A percentile compares a stretch with the other conserved stretches of the same genome.
phyloP scores from a whole-genome alignment of 2,888 invertebrate genomes.

The Aspidiotus destructor region DNA sequence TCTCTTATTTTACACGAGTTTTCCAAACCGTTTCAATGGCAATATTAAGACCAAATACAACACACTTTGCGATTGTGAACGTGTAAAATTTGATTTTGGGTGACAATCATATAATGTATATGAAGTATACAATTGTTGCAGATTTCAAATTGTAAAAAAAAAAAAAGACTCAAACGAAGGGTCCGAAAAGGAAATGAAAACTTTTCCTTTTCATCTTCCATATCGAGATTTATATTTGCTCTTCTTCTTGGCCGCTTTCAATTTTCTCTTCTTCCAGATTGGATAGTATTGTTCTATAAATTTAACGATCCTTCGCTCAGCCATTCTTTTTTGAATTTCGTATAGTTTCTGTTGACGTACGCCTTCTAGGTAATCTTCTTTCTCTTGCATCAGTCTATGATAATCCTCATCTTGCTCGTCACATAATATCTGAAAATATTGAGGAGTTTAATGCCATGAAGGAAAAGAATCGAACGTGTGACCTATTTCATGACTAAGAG shows the following conservation, averaged over 20 bases:
- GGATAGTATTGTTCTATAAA: slow-evolving; percentile 27
- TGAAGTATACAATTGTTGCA: no score
- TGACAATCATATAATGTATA: no score
- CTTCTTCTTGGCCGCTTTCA: slow-evolving; percentile 19
- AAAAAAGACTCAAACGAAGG: no score
- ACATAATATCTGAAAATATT: slow-evolving; percentile 14
- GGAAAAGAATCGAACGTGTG: not conserved
- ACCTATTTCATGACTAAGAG: no score
- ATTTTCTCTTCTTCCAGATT: slow-evolving; percentile 22
- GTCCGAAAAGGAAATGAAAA: no score
- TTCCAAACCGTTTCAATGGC: no score
- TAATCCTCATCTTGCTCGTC: slow-evolving; percentile 16
- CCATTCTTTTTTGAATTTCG: slow-evolving; percentile 19
- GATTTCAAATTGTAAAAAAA: no score
- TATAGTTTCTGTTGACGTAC: slow-evolving; percentile 16
- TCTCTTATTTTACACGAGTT: no score
- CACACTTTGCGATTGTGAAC: no score
- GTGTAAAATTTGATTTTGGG: no score
- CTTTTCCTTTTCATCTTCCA: not conserved
- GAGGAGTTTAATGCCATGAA: not conserved
- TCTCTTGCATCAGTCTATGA: slow-evolving; percentile 22
- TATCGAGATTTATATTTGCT: slow-evolving; percentile 18
- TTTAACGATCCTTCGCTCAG: slow-evolving; percentile 26
- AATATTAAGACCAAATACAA: no score
- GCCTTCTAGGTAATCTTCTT: slow-evolving; percentile 25